phyloP scores from a whole-genome alignment of 2,113 vertebrate genomes.

The Chaenogobius annularis region DNA sequence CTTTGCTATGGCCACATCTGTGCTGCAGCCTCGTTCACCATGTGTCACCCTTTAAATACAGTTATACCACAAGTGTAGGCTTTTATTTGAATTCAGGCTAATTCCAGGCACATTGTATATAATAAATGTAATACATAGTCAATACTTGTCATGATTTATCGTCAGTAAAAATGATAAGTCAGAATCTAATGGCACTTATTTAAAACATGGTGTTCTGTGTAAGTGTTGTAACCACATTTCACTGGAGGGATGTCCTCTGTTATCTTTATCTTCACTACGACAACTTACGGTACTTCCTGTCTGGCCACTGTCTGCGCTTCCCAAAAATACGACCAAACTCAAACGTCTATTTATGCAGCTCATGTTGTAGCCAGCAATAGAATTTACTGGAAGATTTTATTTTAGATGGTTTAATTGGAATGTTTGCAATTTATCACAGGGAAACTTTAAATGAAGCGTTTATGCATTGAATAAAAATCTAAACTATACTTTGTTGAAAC shows the following conservation, averaged over 20 bases:
- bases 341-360: not conserved
- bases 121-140: not conserved
- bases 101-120: not conserved
- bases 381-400: too few species aligned
- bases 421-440: too few species aligned
- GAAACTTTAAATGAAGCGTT: too few species aligned
- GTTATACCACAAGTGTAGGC: not conserved
- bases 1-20: conserved; percentile 34
- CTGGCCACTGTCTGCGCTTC: not conserved
- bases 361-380: too few species aligned
- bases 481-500: too few species aligned
- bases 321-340: not conserved
- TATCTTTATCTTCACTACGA: not conserved
- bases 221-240: not conserved
- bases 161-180: not conserved
- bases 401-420: too few species aligned
- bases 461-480: too few species aligned
- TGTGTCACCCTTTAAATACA: conserved; percentile 11
- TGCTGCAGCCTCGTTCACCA: conserved; percentile 10
- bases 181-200: not conserved
- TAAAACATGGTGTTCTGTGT: not conserved
- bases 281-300: conserved; percentile 3
- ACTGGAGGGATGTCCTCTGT: not conserved
- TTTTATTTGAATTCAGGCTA: not conserved
- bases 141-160: not conserved